A percentile compares a stretch with the other conserved stretches of the same genome.
phyloP scores from a whole-genome alignment of 2,888 invertebrate species.

The Rhyacophila evoluta region DNA sequence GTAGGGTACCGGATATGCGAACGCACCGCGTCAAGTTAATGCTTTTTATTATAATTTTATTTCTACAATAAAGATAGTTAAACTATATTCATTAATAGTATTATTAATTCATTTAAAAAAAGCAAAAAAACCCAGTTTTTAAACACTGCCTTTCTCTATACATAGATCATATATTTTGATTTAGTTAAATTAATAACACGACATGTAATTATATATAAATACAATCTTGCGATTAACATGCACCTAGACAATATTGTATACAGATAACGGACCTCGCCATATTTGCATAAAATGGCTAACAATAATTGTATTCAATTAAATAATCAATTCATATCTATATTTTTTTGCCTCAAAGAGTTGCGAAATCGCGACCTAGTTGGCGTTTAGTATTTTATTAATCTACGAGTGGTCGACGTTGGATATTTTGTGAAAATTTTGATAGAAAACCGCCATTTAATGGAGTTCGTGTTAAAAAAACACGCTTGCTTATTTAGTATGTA shows the following conservation, averaged over 20 bases:
- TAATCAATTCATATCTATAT: neutral
- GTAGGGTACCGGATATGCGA: slow-evolving; percentile 5
- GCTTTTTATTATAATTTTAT: neutral
- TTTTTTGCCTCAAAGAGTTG: neutral
- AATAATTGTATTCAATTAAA: neutral
- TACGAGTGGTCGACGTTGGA: neutral
- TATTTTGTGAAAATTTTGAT: neutral
- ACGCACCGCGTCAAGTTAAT: neutral
- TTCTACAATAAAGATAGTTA: too few relatives aligned
- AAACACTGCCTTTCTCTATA: too few relatives aligned
- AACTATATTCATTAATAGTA: too few relatives aligned
- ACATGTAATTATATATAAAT: too few relatives aligned
- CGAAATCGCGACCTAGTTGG: neutral
- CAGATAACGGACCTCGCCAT: neutral
- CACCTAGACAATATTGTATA: neutral
- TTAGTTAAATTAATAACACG: too few relatives aligned
- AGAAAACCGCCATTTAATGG: neutral
- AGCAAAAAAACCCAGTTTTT: too few relatives aligned
- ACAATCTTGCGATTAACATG: neutral
- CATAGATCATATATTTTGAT: too few relatives aligned
- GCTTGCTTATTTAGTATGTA: neutral
- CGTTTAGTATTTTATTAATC: neutral
- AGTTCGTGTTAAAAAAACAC: neutral
- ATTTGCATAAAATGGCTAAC: neutral
- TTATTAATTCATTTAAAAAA: too few relatives aligned